Evolutionary conservation across 1,140 invertebrate species (phyloP).

Genomic region (Zaprionus davidi): DNA sequence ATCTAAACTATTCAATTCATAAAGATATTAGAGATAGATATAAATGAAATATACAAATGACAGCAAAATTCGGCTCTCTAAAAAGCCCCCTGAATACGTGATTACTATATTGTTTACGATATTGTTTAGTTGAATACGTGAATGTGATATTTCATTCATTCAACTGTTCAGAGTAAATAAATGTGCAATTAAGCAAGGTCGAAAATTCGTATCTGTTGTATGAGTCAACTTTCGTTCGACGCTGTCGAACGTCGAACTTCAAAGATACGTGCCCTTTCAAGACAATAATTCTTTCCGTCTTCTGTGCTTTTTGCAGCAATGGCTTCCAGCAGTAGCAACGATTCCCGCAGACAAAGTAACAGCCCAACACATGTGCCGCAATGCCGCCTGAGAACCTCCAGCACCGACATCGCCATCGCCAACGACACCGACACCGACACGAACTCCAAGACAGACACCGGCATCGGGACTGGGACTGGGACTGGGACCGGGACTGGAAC

Average conservation of each 20-base stretch:
- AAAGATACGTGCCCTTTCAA: constrained; percentile 14
- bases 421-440: constrained; percentile 19
- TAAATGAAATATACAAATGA: too few relatives aligned
- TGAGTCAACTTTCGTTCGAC: constrained; percentile 5
- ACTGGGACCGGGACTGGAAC: neutral
- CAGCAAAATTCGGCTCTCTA: too few relatives aligned
- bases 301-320: constrained; percentile 62
- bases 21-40: too few relatives aligned
- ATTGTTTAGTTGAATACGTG: neutral
- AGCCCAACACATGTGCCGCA: constrained; percentile 61
- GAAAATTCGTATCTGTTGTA: neutral
- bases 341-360: constrained; percentile 57
- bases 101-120: too few relatives aligned
- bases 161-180: neutral
- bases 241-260: constrained; percentile 1
- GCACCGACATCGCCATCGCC: constrained; percentile 23
- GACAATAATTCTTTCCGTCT: constrained; percentile 9
- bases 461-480: neutral
- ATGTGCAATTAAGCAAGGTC: constrained; percentile 11
- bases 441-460: constrained; percentile 14
- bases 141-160: constrained; percentile 3
- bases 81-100: too few relatives aligned
- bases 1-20: too few relatives aligned
- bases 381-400: constrained; percentile 63
- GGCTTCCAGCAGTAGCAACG: constrained; percentile 75